These are phyloP conservation scores for Anthonomus grandis DNA, from an alignment of 1,140 invertebrate genomes.

Conservation along the genomic window DNA sequence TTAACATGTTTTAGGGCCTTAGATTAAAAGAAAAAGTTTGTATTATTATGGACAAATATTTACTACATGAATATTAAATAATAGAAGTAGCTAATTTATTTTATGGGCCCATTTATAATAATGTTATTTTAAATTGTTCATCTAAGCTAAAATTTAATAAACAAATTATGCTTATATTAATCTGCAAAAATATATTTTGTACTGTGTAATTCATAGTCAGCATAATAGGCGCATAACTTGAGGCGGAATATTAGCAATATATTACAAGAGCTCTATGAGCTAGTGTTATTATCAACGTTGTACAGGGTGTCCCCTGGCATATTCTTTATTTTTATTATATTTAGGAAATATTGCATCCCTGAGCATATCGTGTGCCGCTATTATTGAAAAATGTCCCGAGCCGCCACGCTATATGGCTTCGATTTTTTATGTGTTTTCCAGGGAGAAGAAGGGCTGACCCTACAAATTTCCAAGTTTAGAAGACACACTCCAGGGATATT, in stretches of 20 bases:
- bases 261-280: constrained; percentile 18
- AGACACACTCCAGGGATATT: constrained; percentile 20
- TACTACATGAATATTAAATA: not conserved
- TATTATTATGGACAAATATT: not conserved
- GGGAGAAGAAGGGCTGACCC: constrained; percentile 20
- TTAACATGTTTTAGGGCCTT: not conserved
- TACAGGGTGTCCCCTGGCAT: constrained; percentile 25
- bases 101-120: not conserved
- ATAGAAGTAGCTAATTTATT: not conserved
- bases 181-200: not conserved
- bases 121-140: not conserved
- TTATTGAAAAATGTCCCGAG: constrained; percentile 26
- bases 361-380: constrained; percentile 21
- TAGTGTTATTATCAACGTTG: constrained; percentile 25
- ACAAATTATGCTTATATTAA: constrained; percentile 9
- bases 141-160: constrained; percentile 2
- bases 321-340: constrained; percentile 29
- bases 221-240: too few relatives aligned
- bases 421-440: constrained; percentile 22
- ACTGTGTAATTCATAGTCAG: too few relatives aligned
- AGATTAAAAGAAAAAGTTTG: not conserved
- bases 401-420: constrained; percentile 14
- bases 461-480: constrained; percentile 24
- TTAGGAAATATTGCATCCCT: constrained; percentile 10
- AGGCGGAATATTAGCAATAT: constrained; percentile 21